A percentile compares a stretch with the other conserved stretches of the same genome.
phyloP scores from a whole-genome alignment of 1,140 invertebrate genomes.

The Campoletis sonorensis region DNA sequence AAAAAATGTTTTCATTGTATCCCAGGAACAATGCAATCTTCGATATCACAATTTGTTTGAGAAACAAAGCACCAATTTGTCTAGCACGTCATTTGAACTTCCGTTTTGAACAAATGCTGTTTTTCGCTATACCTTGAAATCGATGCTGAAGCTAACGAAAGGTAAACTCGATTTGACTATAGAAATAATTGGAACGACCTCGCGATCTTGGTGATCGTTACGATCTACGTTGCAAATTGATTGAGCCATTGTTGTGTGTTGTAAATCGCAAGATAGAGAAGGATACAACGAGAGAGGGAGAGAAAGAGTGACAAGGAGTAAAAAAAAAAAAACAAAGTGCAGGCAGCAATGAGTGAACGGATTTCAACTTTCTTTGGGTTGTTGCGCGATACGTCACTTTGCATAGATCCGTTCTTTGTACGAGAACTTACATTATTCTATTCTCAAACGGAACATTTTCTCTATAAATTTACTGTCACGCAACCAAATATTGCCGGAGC shows the following conservation, averaged over 20 bases:
- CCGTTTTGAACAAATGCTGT: no score
- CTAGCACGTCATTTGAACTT: no score
- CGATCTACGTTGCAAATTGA: constrained; percentile 51
- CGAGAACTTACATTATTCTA: neutral
- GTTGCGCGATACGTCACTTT: constrained; percentile 11
- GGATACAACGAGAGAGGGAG: neutral
- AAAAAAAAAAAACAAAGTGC: neutral
- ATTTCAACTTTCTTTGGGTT: constrained; percentile 43
- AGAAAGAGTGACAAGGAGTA: neutral
- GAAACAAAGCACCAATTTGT: no score
- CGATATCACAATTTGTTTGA: no score
- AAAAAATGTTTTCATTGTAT: no score
- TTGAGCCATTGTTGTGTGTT: constrained; percentile 52
- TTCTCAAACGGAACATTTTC: neutral
- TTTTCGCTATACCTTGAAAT: no score
- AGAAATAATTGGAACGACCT: constrained; percentile 36
- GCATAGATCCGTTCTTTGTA: neutral
- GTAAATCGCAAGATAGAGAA: neutral
- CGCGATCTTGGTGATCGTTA: constrained; percentile 34
- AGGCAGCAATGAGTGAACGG: neutral
- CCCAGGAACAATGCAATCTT: no score
- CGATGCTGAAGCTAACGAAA: no score
- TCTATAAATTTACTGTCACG: neutral
- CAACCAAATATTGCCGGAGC: neutral
- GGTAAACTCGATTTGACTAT: constrained; percentile 12